Base-by-base conservation (phyloP, 2,797 vertebrate species). In the Anguilla anguilla region DNA sequence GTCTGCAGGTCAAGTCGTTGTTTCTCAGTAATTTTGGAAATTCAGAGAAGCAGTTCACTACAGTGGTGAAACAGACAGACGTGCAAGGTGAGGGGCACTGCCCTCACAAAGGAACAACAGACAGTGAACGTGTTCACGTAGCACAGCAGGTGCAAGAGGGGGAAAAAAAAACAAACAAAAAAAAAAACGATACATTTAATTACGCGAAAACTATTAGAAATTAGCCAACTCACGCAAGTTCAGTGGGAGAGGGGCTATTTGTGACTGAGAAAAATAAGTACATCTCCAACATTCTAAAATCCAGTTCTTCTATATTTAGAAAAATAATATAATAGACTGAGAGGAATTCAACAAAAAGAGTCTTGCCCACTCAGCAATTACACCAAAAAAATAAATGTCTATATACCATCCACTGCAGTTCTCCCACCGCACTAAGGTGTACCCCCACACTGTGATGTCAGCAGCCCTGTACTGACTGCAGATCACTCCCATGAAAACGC, bases 321-420 rank as follows among this genome's bases (percentile, higher is more conserved):
- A 49, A 81, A 81, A 81, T 49, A 81, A 81, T 22, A 46, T 46
- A 49, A 81, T 49, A 31, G 43, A 49, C 19, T 49, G 43, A 81
- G 77, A 51, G 43, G 77, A 81, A 81, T 81, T 81, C 15, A 46
- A 79, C 25, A 81, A 25, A 81, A 81, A 81, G 46, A 79, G 43
- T 79, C 25, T 17, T 79, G 39, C 17, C 69, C 74, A 81, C 77
- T 46, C 77, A 46, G 31, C 35, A 81, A 51, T 25, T 81, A 81
- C 43, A 81, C 77, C 77, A 81, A 81, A 81, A 81, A 79, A 49
- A 81, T 77, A 81, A 81, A 81, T 49, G 5, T n/a, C 43, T 25
- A 49, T 81, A 81, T n/a, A 10, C 77, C 39, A 51, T 81, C 46
- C 22, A 17, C 17, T 49, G 77, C 77, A 49, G 77, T 11, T n/a